Evolutionary conservation across 2,888 invertebrate genomes (phyloP).

Genomic region (Dusona sp.): DNA sequence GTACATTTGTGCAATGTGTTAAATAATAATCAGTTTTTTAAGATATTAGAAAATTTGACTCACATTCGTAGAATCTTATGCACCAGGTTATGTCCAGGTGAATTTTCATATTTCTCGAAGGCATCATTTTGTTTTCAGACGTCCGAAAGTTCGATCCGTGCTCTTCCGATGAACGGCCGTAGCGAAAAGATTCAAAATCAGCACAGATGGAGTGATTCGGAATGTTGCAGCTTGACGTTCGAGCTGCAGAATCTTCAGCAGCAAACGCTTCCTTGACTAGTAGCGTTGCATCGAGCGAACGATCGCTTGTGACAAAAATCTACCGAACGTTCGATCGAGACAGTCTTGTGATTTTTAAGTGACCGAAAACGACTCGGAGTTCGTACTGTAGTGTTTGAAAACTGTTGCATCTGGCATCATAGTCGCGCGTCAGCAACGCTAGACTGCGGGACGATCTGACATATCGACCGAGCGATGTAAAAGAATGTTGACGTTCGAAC

Average conservation of each 20-base stretch:
- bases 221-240: slow-evolving; percentile 81
- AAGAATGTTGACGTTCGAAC: background rate
- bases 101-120: background rate
- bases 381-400: background rate
- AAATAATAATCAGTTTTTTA: no score
- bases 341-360: slow-evolving; percentile 19
- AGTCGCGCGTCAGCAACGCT: background rate
- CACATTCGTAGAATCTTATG: background rate
- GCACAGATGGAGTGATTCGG: slow-evolving; percentile 82
- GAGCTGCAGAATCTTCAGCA: slow-evolving; percentile 81
- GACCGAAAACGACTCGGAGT: background rate
- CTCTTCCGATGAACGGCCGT: slow-evolving; percentile 47
- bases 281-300: background rate
- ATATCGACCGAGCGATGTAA: background rate
- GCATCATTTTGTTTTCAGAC: slow-evolving; percentile 66
- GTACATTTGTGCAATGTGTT: no score
- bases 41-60: no score
- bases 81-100: no score
- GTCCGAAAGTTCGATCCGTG: slow-evolving; percentile 73
- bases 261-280: slow-evolving; percentile 71
- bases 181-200: slow-evolving; percentile 75
- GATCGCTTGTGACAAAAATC: slow-evolving; percentile 22
- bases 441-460: background rate
- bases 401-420: background rate
- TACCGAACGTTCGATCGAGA: slow-evolving; percentile 7